Evolutionary conservation across 2,797 vertebrate genomes (phyloP).

Genomic region (Potorous gilbertii): DNA sequence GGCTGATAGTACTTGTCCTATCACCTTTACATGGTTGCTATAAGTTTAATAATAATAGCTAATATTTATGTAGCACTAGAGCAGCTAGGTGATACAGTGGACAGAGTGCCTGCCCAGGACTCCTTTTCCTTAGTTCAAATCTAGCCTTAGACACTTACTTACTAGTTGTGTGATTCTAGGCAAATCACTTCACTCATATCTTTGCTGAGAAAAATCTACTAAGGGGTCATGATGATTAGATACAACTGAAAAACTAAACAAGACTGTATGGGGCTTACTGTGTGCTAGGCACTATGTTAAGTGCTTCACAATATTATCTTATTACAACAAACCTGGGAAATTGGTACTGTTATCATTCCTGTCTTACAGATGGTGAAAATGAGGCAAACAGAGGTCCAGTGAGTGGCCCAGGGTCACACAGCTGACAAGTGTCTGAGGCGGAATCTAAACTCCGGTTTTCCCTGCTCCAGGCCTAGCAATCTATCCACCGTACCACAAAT

Average conservation of each 20-base stretch:
- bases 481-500: background rate
- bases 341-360: background rate
- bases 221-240: background rate
- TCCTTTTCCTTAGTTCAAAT: background rate
- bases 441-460: background rate
- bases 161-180: background rate
- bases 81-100: background rate
- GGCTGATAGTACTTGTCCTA: background rate
- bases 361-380: background rate
- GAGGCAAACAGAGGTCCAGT: background rate
- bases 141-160: background rate
- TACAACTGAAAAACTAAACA: background rate
- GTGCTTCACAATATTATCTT: background rate
- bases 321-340: background rate
- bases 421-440: background rate
- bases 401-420: background rate
- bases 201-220: background rate
- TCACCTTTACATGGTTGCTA: background rate
- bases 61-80: background rate
- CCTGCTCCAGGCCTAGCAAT: background rate
- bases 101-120: background rate
- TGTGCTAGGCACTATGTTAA: background rate
- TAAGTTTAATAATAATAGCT: background rate
- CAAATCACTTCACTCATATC: background rate
- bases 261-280: background rate